These are phyloP conservation scores for Xanthorhoe spadicearia DNA, from an alignment of 2,888 invertebrate species.

Conservation along the genomic window DNA sequence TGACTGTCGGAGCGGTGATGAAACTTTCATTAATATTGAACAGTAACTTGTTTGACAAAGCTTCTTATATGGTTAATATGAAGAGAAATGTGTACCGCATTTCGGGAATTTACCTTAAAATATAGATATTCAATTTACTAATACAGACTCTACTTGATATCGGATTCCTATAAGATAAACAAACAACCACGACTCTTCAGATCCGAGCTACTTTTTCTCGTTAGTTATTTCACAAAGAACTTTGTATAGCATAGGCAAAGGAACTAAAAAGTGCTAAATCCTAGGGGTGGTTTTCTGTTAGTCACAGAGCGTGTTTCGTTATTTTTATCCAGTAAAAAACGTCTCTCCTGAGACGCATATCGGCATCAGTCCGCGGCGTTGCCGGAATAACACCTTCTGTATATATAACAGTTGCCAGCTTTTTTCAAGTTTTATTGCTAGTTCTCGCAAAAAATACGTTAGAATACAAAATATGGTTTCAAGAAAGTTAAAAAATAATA, in stretches of 20 bases:
- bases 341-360: slow-evolving; percentile 74
- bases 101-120: too few species aligned
- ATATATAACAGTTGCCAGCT: slow-evolving; percentile 53
- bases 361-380: slow-evolving; percentile 77
- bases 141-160: not conserved
- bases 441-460: not conserved
- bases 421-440: not conserved
- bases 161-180: not conserved
- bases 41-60: not conserved
- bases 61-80: too few species aligned
- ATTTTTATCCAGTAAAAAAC: slow-evolving; percentile 72
- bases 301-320: slow-evolving; percentile 55
- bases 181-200: not conserved
- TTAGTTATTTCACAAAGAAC: slow-evolving; percentile 20
- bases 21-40: not conserved
- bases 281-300: slow-evolving; percentile 43
- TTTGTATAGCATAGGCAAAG: slow-evolving; percentile 26
- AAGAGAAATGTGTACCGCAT: too few species aligned
- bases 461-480: not conserved
- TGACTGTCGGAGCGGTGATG: not conserved
- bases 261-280: slow-evolving; percentile 43
- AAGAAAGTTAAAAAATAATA: too few species aligned
- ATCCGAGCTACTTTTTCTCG: slow-evolving; percentile 1
- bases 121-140: not conserved
- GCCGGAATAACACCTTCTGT: slow-evolving; percentile 83